phyloP scores from a whole-genome alignment of 2,113 vertebrate genomes.

The Perca schrenkii region DNA sequence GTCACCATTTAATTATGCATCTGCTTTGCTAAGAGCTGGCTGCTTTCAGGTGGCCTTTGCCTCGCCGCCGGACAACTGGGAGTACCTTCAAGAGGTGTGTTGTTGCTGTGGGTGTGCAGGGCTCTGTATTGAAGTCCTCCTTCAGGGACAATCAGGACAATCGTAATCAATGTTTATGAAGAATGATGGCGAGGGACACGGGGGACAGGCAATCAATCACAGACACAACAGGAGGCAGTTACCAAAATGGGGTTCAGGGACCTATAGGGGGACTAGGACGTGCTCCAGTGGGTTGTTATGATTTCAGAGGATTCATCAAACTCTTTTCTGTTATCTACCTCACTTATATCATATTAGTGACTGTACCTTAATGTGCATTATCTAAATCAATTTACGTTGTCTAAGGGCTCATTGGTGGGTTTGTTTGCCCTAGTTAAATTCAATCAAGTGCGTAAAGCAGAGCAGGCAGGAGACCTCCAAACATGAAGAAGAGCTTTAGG shows the following conservation, averaged over 20 bases:
- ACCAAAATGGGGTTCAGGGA: neutral
- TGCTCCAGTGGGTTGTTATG: no score
- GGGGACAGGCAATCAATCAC: slow-evolving; percentile 25
- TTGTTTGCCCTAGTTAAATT: neutral
- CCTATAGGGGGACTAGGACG: no score
- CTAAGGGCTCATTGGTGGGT: neutral
- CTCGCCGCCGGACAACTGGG: neutral
- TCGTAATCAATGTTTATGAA: slow-evolving; percentile 48
- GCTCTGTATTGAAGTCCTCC: slow-evolving; percentile 26
- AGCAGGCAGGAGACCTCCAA: neutral
- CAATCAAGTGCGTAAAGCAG: neutral
- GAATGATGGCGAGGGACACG: slow-evolving; percentile 12
- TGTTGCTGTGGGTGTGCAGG: slow-evolving; percentile 28
- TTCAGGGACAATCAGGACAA: slow-evolving; percentile 6
- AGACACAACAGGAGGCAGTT: neutral
- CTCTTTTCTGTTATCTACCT: neutral
- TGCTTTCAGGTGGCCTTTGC: slow-evolving; percentile 19
- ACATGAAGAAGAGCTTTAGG: slow-evolving; percentile 1
- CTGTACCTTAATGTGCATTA: neutral
- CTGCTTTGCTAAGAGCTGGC: slow-evolving; percentile 24
- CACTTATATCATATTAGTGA: neutral
- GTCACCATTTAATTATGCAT: slow-evolving; percentile 52
- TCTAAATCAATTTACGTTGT: neutral
- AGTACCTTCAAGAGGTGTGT: slow-evolving; percentile 18
- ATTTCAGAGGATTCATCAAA: neutral